Conservation (phyloP, 2,113 vertebrate genomes). For the Cygnus buccinator region DNA sequence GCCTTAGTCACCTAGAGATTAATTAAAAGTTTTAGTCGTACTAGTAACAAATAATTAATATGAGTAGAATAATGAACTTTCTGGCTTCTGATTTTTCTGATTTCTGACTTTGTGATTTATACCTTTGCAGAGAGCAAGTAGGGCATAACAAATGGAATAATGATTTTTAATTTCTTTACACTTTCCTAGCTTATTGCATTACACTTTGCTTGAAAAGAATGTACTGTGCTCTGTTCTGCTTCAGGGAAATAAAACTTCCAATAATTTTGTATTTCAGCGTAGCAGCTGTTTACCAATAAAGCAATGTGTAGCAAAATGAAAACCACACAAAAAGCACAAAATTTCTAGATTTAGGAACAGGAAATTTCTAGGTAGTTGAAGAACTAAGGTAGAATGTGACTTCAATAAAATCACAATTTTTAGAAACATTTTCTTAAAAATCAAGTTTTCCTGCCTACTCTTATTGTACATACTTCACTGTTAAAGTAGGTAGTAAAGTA, state of each 20-base stretch:
- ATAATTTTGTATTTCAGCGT: neutral
- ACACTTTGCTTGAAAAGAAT: neutral
- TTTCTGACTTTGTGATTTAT: neutral
- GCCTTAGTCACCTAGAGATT: neutral
- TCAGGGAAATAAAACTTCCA: neutral
- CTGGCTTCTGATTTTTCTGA: neutral
- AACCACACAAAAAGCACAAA: neutral
- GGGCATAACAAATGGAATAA: neutral
- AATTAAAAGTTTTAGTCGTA: neutral
- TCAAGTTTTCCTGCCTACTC: neutral
- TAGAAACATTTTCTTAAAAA: neutral
- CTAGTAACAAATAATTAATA: neutral
- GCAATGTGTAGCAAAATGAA: neutral
- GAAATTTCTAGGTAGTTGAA: neutral
- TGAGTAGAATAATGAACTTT: neutral
- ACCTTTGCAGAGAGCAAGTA: neutral
- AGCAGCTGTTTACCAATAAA: neutral
- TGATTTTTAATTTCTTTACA: neutral
- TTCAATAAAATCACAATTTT: neutral
- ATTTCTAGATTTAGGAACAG: neutral
- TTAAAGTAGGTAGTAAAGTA: neutral
- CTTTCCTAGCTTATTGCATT: neutral
- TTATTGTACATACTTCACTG: neutral
- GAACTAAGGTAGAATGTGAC: neutral
- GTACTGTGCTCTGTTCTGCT: neutral